Evolutionary conservation across 2,888 invertebrate genomes (phyloP).

Genomic region (Ischnura elegans): DNA sequence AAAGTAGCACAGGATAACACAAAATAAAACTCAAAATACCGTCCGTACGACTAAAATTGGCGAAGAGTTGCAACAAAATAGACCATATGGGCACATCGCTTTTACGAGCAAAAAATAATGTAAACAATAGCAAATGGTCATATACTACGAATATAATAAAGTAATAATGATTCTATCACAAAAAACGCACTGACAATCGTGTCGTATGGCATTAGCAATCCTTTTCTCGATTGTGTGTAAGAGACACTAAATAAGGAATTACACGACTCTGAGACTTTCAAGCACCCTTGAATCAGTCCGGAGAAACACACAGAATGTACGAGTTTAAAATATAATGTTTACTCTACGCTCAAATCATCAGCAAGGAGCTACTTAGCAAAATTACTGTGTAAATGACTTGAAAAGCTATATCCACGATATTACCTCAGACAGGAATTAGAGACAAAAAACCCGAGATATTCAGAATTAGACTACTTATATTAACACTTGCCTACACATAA

Average conservation of each 20-base stretch:
- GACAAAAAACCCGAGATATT: background rate
- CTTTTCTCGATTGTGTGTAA: background rate
- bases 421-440: background rate
- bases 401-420: background rate
- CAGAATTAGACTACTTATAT: background rate
- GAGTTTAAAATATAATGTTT: background rate
- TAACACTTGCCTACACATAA: conserved; percentile 64
- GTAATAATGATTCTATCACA: no score
- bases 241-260: background rate
- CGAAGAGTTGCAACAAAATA: background rate
- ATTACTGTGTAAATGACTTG: background rate
- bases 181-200: background rate
- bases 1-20: background rate
- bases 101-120: background rate
- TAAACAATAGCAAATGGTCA: background rate
- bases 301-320: background rate
- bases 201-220: background rate
- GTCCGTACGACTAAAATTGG: background rate
- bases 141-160: background rate
- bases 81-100: background rate
- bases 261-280: background rate
- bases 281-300: background rate
- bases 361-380: background rate
- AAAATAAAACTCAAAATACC: background rate
- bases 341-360: background rate